Percentiles rank a stretch among this genome's conserved stretches.
phyloP scores from a whole-genome alignment of 2,888 invertebrate genomes.

The Eumacrocentrus americanus region DNA sequence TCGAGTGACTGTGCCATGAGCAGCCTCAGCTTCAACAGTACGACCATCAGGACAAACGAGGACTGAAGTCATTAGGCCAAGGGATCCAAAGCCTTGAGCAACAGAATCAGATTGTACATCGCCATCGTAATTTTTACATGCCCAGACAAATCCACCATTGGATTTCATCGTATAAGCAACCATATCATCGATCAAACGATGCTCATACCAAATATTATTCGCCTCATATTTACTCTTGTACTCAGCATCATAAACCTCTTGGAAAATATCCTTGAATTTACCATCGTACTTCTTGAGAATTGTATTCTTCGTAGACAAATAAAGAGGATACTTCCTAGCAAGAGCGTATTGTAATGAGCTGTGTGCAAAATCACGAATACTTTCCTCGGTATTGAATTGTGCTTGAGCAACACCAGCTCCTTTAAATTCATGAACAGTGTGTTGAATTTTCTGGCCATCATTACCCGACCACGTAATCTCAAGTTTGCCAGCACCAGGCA shows the following conservation, averaged over 20 bases:
- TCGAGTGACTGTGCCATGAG: conserved; percentile 95
- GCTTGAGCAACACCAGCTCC: conserved; percentile 91
- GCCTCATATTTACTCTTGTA: conserved; percentile 87
- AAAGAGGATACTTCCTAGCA: conserved; percentile 83
- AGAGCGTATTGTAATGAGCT: conserved; percentile 92
- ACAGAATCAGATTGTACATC: conserved; percentile 99
- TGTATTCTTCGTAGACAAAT: conserved; percentile 96
- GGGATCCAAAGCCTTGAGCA: conserved; percentile 94
- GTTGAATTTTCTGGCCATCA: conserved; percentile 69
- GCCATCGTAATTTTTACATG: conserved; percentile 99
- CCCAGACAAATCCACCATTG: conserved; percentile 99
- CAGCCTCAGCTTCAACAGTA: conserved; percentile 97
- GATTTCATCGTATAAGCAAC: conserved; percentile 98
- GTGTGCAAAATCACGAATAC: conserved; percentile 93
- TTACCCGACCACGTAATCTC: conserved; percentile 81
- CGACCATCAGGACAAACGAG: conserved; percentile 96
- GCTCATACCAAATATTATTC: conserved; percentile 95
- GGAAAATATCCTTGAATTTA: conserved; percentile 95
- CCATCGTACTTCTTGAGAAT: conserved; percentile 97
- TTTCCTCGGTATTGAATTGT: conserved; percentile 96
- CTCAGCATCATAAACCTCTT: conserved; percentile 88
- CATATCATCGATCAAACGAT: conserved; percentile 98
- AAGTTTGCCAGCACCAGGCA: conserved; percentile 88
- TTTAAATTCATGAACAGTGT: conserved; percentile 83
- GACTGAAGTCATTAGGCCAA: conserved; percentile 98